Percentiles rank a stretch among this genome's conserved stretches.
These are phyloP conservation scores for Menura novaehollandiae DNA, from an alignment of 2,113 vertebrate species.

Conservation along the genomic window DNA sequence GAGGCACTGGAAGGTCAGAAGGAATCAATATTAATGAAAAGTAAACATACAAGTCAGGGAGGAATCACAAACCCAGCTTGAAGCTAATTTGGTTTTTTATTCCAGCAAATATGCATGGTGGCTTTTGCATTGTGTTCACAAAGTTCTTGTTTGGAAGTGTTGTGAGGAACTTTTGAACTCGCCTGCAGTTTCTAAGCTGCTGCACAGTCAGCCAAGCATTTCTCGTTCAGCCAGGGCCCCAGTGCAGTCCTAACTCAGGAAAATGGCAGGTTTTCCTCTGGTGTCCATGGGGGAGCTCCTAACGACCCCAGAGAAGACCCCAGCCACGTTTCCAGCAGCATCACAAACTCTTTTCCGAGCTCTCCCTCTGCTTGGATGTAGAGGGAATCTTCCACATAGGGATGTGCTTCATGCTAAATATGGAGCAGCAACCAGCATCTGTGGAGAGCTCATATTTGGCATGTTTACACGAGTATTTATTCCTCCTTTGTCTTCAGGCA, in stretches of 20 bases:
- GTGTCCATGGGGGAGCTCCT: not conserved
- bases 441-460: not conserved
- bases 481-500: slow-evolving; percentile 51
- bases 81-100: slow-evolving; percentile 38
- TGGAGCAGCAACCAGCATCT: slow-evolving; percentile 16
- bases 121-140: slow-evolving; percentile 22
- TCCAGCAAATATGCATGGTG: slow-evolving; percentile 12
- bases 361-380: not conserved
- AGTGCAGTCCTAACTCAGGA: not conserved
- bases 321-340: not conserved
- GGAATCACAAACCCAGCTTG: slow-evolving; percentile 50
- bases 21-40: slow-evolving; percentile 56
- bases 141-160: slow-evolving; percentile 43
- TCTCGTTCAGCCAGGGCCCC: not conserved
- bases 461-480: slow-evolving; percentile 22
- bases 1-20: slow-evolving; percentile 36
- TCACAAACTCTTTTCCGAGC: not conserved
- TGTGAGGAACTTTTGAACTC: slow-evolving; percentile 38
- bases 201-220: not conserved
- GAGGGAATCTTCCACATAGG: not conserved
- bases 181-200: not conserved
- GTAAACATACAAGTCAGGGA: slow-evolving; percentile 38
- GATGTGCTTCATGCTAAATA: not conserved
- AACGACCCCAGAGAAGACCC: not conserved
- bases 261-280: not conserved